A percentile compares a stretch with the other conserved stretches of the same genome.
phyloP scores from a whole-genome alignment of 2,113 vertebrate species.

The Castor canadensis region DNA sequence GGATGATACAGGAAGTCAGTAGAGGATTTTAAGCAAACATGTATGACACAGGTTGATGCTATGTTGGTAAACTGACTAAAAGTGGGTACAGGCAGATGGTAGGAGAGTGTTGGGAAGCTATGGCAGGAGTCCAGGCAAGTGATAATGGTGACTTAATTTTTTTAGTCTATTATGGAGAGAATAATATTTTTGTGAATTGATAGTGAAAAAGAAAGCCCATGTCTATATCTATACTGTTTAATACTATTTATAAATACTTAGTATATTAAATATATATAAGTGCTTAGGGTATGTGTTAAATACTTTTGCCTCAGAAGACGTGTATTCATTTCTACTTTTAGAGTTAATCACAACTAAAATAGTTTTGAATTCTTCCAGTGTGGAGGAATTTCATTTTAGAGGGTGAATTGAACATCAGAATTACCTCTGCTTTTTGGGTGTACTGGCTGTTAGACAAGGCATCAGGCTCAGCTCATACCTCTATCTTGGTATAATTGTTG shows the following conservation, averaged over 20 bases:
- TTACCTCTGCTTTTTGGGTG: background rate
- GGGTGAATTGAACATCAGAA: background rate
- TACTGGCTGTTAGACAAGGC: background rate
- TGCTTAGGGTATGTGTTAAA: no score
- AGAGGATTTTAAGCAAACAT: background rate
- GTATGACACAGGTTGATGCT: background rate
- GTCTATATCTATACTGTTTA: background rate
- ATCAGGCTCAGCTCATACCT: background rate
- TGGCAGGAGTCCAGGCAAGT: background rate
- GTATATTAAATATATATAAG: no score
- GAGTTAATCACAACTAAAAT: constrained; percentile 7
- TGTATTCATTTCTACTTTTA: background rate
- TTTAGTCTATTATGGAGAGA: background rate
- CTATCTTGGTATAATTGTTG: background rate
- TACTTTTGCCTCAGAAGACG: background rate
- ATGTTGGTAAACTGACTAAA: background rate
- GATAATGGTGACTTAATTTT: background rate
- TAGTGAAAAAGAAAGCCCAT: background rate
- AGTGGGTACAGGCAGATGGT: background rate
- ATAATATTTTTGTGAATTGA: background rate
- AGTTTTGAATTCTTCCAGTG: background rate
- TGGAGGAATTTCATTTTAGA: background rate
- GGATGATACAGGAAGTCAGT: background rate
- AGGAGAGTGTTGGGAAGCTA: background rate
- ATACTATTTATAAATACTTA: background rate